These are phyloP conservation scores for Poeciliopsis paucimaculata DNA, from an alignment of 2,797 vertebrate genomes.

Conservation along the genomic window DNA sequence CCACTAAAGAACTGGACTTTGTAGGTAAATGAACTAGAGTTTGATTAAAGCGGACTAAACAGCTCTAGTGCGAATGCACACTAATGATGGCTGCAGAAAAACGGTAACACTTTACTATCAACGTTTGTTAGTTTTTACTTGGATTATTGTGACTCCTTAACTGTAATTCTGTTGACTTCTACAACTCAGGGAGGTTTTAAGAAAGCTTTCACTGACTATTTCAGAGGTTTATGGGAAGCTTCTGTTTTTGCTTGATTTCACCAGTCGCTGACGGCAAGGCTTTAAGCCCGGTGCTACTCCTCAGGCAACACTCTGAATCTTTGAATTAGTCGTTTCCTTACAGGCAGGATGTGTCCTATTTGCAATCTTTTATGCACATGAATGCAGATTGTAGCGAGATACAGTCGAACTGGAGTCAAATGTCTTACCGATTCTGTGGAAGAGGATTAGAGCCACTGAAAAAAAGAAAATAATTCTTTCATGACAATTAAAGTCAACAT, in stretches of 20 bases:
- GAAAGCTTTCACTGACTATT: not conserved
- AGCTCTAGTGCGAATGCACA: too few relatives aligned
- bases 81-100: not conserved
- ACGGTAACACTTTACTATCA: not conserved
- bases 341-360: constrained; percentile 58
- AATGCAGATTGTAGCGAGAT: constrained; percentile 18
- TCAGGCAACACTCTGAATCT: constrained; percentile 12
- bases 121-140: not conserved
- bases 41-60: too few relatives aligned
- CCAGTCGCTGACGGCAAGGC: constrained; percentile 24
- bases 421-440: too few relatives aligned
- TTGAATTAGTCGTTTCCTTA: constrained; percentile 33
- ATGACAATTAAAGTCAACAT: too few relatives aligned
- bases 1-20: too few relatives aligned
- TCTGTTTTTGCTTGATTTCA: constrained; percentile 21
- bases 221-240: constrained; percentile 2
- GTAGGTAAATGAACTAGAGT: too few relatives aligned
- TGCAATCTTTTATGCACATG: constrained; percentile 39
- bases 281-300: constrained; percentile 26
- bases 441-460: too few relatives aligned
- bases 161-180: not conserved
- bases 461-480: too few relatives aligned
- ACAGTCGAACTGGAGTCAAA: constrained; percentile 15
- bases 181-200: not conserved
- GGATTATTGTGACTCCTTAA: not conserved